These are phyloP conservation scores for Melieria crassipennis DNA, from an alignment of 2,888 invertebrate species.

Conservation along the genomic window DNA sequence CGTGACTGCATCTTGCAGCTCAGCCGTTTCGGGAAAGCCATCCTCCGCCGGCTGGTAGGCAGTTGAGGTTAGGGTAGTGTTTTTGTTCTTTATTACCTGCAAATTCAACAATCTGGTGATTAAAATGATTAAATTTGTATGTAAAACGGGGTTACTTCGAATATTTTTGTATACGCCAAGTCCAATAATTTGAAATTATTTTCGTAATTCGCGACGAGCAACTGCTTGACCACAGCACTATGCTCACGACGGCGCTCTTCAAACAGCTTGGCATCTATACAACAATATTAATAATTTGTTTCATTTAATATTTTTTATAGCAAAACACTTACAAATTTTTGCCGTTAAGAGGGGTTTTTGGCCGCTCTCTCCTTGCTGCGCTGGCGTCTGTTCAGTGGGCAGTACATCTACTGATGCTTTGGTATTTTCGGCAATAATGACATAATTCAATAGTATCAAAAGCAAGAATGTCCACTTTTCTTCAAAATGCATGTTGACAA, in stretches of 20 bases:
- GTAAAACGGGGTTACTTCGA: slow-evolving; percentile 39
- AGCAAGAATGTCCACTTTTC: no score
- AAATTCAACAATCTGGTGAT: not conserved
- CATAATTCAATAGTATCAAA: no score
- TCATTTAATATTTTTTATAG: not conserved
- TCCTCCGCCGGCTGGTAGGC: slow-evolving; percentile 33
- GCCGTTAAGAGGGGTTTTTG: slow-evolving; percentile 10
- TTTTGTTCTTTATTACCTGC: slow-evolving; percentile 44
- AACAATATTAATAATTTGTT: not conserved
- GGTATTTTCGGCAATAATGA: no score
- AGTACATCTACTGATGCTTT: no score
- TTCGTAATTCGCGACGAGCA: slow-evolving; percentile 43
- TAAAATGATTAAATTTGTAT: not conserved
- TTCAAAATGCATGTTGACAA: no score
- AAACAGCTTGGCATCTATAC: slow-evolving; percentile 45
- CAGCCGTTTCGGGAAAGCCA: slow-evolving; percentile 41
- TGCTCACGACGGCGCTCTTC: slow-evolving; percentile 44
- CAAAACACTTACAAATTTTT: slow-evolving; percentile 16
- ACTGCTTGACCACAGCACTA: slow-evolving; percentile 40
- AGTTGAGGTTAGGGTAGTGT: slow-evolving; percentile 39
- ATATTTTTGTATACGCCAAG: slow-evolving; percentile 45
- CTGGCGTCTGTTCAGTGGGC: not conserved
- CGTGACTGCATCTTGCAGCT: slow-evolving; percentile 42
- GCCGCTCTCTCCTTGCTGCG: not conserved
- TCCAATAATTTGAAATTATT: slow-evolving; percentile 48